Evolutionary conservation across 2,888 invertebrate species (phyloP).

Genomic region (Nineta flava): DNA sequence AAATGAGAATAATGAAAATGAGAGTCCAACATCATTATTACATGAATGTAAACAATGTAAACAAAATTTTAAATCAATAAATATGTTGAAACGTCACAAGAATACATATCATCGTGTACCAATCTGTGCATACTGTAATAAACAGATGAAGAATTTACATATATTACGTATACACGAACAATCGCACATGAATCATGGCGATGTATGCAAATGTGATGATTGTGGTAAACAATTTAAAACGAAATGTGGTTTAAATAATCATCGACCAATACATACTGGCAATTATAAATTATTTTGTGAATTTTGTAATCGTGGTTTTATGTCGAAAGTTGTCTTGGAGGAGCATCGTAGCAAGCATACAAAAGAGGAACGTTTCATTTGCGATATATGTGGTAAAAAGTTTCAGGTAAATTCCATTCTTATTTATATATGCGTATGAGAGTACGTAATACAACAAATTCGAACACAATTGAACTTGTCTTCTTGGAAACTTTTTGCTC

Average conservation of each 20-base stretch:
- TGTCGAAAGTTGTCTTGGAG: neutral
- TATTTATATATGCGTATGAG: neutral
- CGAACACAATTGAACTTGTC: no score
- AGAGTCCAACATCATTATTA: no score
- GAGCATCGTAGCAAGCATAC: slow-evolving; percentile 1
- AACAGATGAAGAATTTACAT: neutral
- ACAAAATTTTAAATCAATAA: neutral
- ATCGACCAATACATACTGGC: slow-evolving; percentile 1
- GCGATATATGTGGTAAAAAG: slow-evolving; percentile 5
- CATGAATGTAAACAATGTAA: slow-evolving; percentile 1
- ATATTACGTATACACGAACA: slow-evolving; percentile 1
- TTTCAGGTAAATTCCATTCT: no score
- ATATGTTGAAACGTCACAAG: neutral
- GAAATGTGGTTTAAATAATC: neutral
- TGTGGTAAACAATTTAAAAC: slow-evolving; percentile 4
- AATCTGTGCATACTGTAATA: neutral
- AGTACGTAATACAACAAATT: no score
- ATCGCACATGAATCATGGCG: neutral
- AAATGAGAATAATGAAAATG: no score
- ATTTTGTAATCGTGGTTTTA: slow-evolving; percentile 2
- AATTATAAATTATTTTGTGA: slow-evolving; percentile 4
- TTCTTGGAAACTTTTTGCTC: no score
- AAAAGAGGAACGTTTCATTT: slow-evolving; percentile 1
- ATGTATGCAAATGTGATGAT: neutral
- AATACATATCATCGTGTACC: neutral